These are phyloP conservation scores for Thamnophis sirtalis DNA, from an alignment of 2,113 vertebrate species.

Conservation along the genomic window DNA sequence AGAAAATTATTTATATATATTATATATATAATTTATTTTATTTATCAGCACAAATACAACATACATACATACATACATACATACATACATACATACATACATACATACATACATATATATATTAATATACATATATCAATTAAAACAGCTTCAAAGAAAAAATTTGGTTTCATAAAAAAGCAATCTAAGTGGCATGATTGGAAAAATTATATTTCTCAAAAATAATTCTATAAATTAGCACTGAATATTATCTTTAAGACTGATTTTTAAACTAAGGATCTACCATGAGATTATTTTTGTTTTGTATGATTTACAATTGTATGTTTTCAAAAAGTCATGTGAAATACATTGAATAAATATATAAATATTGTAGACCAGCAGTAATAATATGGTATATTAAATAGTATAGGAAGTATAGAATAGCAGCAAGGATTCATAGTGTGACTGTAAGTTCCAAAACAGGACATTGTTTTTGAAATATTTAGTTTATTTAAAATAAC, in stretches of 20 bases:
- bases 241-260: neutral
- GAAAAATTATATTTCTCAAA: constrained; percentile 6
- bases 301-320: neutral
- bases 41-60: too few species aligned
- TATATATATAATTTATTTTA: too few species aligned
- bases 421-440: neutral
- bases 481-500: neutral
- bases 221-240: neutral
- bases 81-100: too few species aligned
- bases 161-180: neutral
- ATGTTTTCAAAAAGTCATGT: neutral
- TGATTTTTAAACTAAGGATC: neutral
- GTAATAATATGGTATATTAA: neutral
- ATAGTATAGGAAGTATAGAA: neutral
- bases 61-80: too few species aligned
- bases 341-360: neutral
- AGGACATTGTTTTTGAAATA: constrained; percentile 5
- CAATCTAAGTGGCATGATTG: neutral
- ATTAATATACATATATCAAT: fast-evolving
- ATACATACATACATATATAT: too few species aligned
- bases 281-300: neutral
- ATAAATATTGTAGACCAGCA: neutral
- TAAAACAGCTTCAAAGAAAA: neutral
- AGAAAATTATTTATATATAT: constrained; percentile 4
- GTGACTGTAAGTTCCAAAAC: neutral